Percentiles rank a stretch among this genome's conserved stretches.
These are phyloP conservation scores for Jaculus jaculus DNA, from an alignment of 2,113 vertebrate genomes.

Conservation along the genomic window DNA sequence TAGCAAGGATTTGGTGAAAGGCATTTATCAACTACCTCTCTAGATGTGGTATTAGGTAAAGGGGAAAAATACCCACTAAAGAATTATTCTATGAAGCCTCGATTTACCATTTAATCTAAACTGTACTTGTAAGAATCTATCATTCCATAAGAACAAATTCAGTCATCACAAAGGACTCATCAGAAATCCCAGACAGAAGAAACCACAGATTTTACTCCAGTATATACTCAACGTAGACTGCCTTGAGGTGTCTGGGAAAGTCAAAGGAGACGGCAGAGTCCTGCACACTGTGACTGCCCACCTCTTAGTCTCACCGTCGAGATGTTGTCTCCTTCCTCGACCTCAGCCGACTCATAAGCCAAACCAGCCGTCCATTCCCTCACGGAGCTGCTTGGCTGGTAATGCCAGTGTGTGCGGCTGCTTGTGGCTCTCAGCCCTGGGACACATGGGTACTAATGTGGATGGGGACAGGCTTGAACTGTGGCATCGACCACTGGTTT, in stretches of 20 bases:
- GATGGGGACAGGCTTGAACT: not conserved
- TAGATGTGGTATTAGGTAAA: not conserved
- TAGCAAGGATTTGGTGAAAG: constrained; percentile 6
- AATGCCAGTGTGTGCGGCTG: too few relatives aligned
- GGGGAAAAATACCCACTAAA: not conserved
- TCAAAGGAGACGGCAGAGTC: not conserved
- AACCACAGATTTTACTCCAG: not conserved
- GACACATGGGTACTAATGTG: too few relatives aligned
- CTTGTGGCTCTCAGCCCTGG: not conserved
- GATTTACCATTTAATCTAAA: not conserved
- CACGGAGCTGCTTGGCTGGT: not conserved
- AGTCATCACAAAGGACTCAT: not conserved
- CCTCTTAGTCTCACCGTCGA: not conserved
- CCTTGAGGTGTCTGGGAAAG: not conserved
- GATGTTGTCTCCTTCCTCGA: not conserved
- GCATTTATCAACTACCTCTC: not conserved
- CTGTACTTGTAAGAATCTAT: not conserved
- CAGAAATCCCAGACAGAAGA: not conserved
- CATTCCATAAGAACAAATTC: not conserved
- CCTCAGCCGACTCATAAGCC: not conserved
- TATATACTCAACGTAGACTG: not conserved
- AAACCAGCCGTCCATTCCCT: not conserved
- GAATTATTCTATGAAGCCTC: not conserved
- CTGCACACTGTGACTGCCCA: not conserved
- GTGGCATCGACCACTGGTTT: not conserved